Evolutionary conservation across 1,140 invertebrate genomes (phyloP).

Genomic region (Drosophila kepulauana): DNA sequence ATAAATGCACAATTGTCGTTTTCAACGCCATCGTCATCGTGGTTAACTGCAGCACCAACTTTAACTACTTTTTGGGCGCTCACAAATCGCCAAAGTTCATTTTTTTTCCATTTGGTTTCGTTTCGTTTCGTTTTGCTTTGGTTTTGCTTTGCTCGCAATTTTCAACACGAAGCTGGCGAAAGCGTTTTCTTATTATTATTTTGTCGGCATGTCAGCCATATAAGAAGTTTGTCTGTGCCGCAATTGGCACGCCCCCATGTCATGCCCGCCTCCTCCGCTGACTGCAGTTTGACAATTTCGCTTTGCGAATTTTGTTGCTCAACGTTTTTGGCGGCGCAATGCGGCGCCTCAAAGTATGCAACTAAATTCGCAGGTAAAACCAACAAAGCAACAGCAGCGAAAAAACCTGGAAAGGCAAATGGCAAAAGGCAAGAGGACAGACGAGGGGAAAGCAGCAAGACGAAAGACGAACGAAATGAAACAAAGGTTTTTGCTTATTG

Average conservation of each 20-base stretch:
- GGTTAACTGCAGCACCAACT: constrained; percentile 59
- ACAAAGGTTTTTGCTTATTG: constrained; percentile 61
- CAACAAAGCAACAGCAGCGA: not conserved
- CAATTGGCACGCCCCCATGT: constrained; percentile 34
- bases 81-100: constrained; percentile 70
- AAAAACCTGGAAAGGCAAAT: not conserved
- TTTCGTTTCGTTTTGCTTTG: not conserved
- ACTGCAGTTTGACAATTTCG: constrained; percentile 69
- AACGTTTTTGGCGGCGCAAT: constrained; percentile 35
- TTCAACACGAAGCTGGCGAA: constrained; percentile 68
- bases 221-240: constrained; percentile 45
- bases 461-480: not conserved
- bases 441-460: not conserved
- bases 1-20: constrained; percentile 70
- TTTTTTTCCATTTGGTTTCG: constrained; percentile 14
- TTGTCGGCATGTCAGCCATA: constrained; percentile 9
- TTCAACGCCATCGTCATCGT: constrained; percentile 40
- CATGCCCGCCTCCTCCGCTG: not conserved
- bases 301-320: constrained; percentile 12
- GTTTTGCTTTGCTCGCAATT: constrained; percentile 57
- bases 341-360: constrained; percentile 46
- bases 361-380: constrained; percentile 27
- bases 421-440: not conserved
- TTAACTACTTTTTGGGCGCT: constrained; percentile 65
- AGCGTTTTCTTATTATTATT: constrained; percentile 51